Evolutionary conservation across 2,888 invertebrate species (phyloP), one percentile per base, ranked within the genome.

Genomic region (Lepidocyrtoides sp.): DNA sequence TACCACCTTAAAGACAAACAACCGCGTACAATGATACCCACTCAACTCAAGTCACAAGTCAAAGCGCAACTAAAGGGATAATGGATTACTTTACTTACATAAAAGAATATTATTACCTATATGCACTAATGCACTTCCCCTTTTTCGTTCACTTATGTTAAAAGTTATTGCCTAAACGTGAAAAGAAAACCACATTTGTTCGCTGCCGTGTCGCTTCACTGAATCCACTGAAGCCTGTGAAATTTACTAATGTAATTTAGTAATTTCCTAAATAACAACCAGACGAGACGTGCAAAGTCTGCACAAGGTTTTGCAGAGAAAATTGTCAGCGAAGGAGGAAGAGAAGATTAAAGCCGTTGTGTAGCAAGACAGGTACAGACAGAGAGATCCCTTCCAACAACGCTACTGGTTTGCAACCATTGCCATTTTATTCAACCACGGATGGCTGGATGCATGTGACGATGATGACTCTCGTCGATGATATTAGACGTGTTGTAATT

Each of bases 181-280:
- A 63, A 26, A 29, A 12, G 14, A 29, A 51, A 63, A 63, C 72
- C 79, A 57, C 77, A 77, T 29, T 14, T 29, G 63, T 14, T 63
- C 23, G 7, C 3, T 29, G 29, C 29, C 12, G 4, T 60, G 7
- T 63, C 29, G 63, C 29, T 29, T 63, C 14, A 63, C 63, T 14
- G 12, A 63, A 29, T 12, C 14, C 7, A 29, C 1, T 29, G 63
- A 63, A 63, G 63, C 63, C 63, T 63, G 29, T 63, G 63, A 63
- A 63, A 63, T 63, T 41, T 7, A 29, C 79, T 79, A 79, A 79
- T 79, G 79, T 79, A 79, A 79, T 54, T 54, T 57, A 17, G 54
- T 36, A 79, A 79, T 79, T 79, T 79, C 79, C 79, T 79, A 29
- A 26, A 51, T 54, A 32, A 57, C 79, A 63, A 26, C 26, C 63